Base-by-base conservation (phyloP, 2,797 vertebrate species). In the Dendrocincla fuliginosa region DNA sequence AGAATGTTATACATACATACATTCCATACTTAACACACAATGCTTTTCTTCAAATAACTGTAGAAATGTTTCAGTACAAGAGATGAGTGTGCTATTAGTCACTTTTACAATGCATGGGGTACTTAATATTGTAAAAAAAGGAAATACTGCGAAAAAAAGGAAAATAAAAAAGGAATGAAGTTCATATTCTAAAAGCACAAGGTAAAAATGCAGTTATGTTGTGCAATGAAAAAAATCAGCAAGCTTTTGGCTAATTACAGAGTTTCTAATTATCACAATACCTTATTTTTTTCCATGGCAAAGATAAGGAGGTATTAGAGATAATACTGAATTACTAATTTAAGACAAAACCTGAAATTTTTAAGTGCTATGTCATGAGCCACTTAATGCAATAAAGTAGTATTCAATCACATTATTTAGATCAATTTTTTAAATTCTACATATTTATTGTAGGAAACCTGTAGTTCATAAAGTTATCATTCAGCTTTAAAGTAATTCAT, bases 121-220 rank as follows among this genome's bases (percentile, higher is more conserved):
- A 76, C 10, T 50, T 68, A 71, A 42, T 28, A 70, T 42, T 33
- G 22, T 8, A 74, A 74, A 67, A n/a, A 87, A 67, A 10, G 5
- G n/a, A 83, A 85, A 78, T 13, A 22, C 15, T 44, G 49, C 8
- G 2, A 55, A 82, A 76, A 65, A 37, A 88, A 44, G 13, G 1
- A 46, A 74, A 87, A 74, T 8, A 10, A 46, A 24, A 56, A 53
- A 39, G 61, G 5, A 78, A 79, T 39, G 4, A 61, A 73, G 10
- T 46, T 32, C 27, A 67, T 39, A 79, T 49, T 93, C 46, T 77
- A 68, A 89, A 84, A 89, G 24, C 23, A 70, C 4, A 25, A 65
- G 11, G 17, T 35, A 90, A 78, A 92, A 95, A 91, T 22, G n/a
- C 27, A 69, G 30, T 67, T 82, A 86, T 33, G 10, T 5, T 81